Evolutionary conservation across 2,888 invertebrate genomes (phyloP), one percentile per base, ranked within the genome.

Genomic region (Chymomyza amoena): DNA sequence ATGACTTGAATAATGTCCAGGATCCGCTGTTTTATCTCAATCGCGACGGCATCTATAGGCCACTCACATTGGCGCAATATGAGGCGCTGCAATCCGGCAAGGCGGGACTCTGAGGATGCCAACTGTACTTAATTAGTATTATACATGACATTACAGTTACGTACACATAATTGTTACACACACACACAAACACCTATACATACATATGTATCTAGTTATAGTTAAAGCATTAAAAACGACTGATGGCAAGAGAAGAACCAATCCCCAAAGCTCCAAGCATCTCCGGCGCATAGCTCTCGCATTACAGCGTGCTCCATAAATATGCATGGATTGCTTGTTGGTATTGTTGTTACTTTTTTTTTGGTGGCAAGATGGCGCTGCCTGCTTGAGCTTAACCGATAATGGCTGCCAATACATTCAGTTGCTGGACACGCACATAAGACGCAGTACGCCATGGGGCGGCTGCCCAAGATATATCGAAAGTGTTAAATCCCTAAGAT

Each of bases 21-120:
- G 97, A 97, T 89, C 93, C 94, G 54, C 90, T 98, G 54, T 98
- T 94, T 92, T 96, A 96, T 91, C 93, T 95, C 69, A 93, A 93
- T 74, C 92, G 91, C 64, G 91, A 92, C 61, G 93, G 93, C 6
- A 90, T 93, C 52, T 94, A 93, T 79, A 90, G 93, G 1, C 91
- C 89, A 0, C 78, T 94, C 9, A 93, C 92, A 0, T 84, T 90
- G 36, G 92, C 93, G 69, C 81, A 94, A 61, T 93, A 92, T 75
- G 92, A 93, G 18, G 92, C 93, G 73, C 79, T 94, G 64, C 80
- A 91, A 18, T 89, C 92, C 56, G 94, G 94, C 56, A 89, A 84
- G 51, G 88, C 93, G n/a, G 93, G 93, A 70, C 91, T 94, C 88
- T 94, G 92, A 93, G 54, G 6, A 1, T 1, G 32, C 32, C 20